These are phyloP conservation scores for Drosophila littoralis DNA, from an alignment of 1,140 invertebrate genomes.

Conservation along the genomic window DNA sequence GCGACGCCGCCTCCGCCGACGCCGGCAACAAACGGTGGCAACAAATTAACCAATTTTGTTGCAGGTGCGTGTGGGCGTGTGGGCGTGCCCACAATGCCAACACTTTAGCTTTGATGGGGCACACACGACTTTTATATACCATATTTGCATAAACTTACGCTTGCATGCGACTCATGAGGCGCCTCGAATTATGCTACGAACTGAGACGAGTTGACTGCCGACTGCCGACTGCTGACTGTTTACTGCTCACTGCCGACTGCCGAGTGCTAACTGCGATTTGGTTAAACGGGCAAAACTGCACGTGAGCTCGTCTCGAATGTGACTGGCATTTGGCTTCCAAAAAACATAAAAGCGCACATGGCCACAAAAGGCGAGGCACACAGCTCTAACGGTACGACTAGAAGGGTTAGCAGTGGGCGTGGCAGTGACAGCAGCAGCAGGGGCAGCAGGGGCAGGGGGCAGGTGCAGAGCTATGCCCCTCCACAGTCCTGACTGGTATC, in stretches of 20 bases:
- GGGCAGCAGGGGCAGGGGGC: neutral
- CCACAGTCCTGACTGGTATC: slow-evolving; percentile 8
- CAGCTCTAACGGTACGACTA: neutral
- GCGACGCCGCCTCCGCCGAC: slow-evolving; percentile 6
- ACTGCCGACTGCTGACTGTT: neutral
- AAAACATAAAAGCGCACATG: slow-evolving; percentile 69
- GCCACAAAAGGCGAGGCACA: slow-evolving; percentile 22
- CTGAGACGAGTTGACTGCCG: neutral
- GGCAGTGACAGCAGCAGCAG: neutral
- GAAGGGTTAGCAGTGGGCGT: slow-evolving; percentile 5
- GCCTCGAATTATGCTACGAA: slow-evolving; percentile 62
- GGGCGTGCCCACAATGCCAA: slow-evolving; percentile 14
- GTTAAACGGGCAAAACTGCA: slow-evolving; percentile 61
- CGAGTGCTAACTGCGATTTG: neutral
- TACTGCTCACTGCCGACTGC: slow-evolving; percentile 2
- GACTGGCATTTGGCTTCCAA: slow-evolving; percentile 64
- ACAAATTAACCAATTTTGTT: slow-evolving; percentile 57
- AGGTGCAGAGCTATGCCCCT: neutral
- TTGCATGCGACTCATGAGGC: slow-evolving; percentile 79
- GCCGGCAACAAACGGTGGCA: slow-evolving; percentile 32
- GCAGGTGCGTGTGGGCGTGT: neutral
- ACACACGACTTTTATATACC: neutral
- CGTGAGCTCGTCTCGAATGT: slow-evolving; percentile 63
- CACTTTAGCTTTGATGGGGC: slow-evolving; percentile 23
- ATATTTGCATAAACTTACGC: slow-evolving; percentile 73